Base-by-base conservation (phyloP, 2,888 invertebrate genomes). In the Allolobophora icterica region DNA sequence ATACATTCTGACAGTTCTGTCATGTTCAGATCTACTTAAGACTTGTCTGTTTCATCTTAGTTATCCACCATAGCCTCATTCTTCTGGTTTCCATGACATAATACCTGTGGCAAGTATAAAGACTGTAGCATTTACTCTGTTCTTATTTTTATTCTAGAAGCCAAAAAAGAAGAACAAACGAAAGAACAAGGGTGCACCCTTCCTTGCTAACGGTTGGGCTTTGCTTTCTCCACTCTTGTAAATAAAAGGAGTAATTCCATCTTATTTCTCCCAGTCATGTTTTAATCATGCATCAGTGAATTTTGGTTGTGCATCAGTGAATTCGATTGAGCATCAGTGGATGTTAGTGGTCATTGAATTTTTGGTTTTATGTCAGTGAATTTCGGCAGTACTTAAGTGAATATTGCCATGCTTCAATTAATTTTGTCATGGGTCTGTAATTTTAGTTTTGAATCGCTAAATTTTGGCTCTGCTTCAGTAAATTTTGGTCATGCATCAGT, bases 141-240 rank as follows among this genome's bases (percentile, higher is more conserved):
- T 24, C 24, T 52, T 52, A 24, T 52, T 71, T 71, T 34, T 34
- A 15, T 30, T 21, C 3, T 96, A 96, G 95, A 96, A 96, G 90
- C 96, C 94, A 34, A 95, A 95, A 93, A 95, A 95, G 92, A 95
- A 95, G 92, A 96, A 95, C 93, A 97, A 97, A 94, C 96, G 96
- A 92, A 96, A 96, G 93, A 97, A 92, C 91, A 92, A 92, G 87
- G 91, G 92, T 71, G 34, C 91, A 11, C 38, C 91, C n/a, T 52
- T 89, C 33, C 52, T 90, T 34, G 35, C 83, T 11, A 89, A 42
- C 35, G 92, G 91, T 91, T 38, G 89, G 90, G 33, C 24, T 38
- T 21, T 38, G 33, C 33, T 34, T 87, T 52, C 21, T 38, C n/a
- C 11, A 33, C 52, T 40, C 33, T n/a, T 71, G n/a, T n/a, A 71